phyloP scores from a whole-genome alignment of 2,797 vertebrate species.

The Lemur catta region DNA sequence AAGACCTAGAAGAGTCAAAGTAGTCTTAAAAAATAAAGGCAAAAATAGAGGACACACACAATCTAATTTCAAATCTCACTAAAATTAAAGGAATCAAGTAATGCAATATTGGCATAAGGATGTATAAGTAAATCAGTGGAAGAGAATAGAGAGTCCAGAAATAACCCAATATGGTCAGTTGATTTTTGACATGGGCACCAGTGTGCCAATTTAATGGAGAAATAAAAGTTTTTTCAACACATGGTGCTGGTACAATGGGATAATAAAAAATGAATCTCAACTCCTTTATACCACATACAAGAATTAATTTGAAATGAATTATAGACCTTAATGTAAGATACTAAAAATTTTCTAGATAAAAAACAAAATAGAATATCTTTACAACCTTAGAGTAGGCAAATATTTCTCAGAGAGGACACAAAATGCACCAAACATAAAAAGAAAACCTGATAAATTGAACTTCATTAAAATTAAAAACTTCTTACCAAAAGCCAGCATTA shows the following conservation, averaged over 20 bases:
- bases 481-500: background rate
- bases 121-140: background rate
- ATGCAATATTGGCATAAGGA: no score
- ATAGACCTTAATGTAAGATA: background rate
- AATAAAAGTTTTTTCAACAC: background rate
- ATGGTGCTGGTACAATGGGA: background rate
- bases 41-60: background rate
- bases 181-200: background rate
- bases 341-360: background rate
- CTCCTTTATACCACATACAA: background rate
- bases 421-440: background rate
- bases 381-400: background rate
- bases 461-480: background rate
- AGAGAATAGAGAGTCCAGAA: background rate
- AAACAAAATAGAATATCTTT: background rate
- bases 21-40: background rate
- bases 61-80: background rate
- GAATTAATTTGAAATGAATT: background rate
- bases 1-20: background rate
- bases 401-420: background rate
- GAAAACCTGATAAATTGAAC: background rate
- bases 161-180: background rate
- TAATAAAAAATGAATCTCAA: background rate
- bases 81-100: background rate
- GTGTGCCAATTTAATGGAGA: background rate